Evolutionary conservation across 2,113 vertebrate genomes (phyloP).

Genomic region (Tauraco erythrolophus): DNA sequence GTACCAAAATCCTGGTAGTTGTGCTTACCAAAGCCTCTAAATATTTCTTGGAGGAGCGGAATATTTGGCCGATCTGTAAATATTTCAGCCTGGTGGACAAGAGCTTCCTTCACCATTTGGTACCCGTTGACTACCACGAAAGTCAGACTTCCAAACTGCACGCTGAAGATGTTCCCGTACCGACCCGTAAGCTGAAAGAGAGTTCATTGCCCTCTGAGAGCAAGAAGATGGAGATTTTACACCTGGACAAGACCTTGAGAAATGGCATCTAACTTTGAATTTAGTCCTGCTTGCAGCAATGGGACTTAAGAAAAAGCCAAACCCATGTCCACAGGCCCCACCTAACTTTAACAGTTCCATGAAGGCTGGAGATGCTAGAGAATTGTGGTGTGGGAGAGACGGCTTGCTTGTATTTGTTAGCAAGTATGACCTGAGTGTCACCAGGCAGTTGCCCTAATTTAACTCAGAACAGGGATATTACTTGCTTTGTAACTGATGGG

Average conservation of each 20-base stretch:
- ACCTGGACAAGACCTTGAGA: background rate
- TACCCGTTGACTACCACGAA: slow-evolving; percentile 81
- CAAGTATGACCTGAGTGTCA: background rate
- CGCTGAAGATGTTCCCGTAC: slow-evolving; percentile 84
- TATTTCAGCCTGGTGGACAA: slow-evolving; percentile 81
- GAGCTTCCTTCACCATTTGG: slow-evolving; percentile 85
- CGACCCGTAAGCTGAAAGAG: slow-evolving; percentile 78
- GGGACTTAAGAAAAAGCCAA: background rate
- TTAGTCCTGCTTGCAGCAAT: background rate
- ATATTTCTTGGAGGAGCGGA: slow-evolving; percentile 68
- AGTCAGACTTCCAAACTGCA: slow-evolving; percentile 77
- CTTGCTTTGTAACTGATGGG: background rate
- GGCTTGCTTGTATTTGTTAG: background rate
- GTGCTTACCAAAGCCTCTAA: slow-evolving; percentile 59
- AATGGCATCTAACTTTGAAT: background rate
- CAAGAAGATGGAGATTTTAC: background rate
- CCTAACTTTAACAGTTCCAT: background rate
- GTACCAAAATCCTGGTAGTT: background rate
- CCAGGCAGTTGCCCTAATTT: background rate
- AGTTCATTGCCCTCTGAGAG: background rate
- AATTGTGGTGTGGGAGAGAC: background rate
- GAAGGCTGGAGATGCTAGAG: background rate
- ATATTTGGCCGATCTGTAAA: slow-evolving; percentile 79
- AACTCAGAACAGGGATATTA: background rate
- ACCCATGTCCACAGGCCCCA: rapidly evolving